Percentiles rank a stretch among this genome's conserved stretches.
Evolutionary conservation across 2,888 invertebrate species (phyloP).

Genomic region (Parapristionchus giblindavisi): DNA sequence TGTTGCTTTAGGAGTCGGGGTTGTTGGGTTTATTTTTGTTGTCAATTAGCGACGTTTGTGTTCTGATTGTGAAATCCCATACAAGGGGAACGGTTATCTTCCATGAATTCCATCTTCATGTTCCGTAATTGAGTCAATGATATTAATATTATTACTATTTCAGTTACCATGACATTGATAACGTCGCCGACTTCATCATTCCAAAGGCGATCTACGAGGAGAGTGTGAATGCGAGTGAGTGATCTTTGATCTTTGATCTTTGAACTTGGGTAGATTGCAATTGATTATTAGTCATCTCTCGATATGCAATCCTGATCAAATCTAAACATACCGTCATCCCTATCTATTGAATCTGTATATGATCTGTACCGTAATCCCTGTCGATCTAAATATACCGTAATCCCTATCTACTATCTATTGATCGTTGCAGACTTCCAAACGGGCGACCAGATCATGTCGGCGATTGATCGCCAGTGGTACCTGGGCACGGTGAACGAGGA

Average conservation of each 20-base stretch:
- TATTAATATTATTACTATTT: background rate
- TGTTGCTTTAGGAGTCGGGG: background rate
- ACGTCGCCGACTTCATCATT: conserved; percentile 94
- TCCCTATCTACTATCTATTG: background rate
- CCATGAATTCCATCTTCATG: too few relatives aligned
- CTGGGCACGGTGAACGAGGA: conserved; percentile 88
- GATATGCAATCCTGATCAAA: too few relatives aligned
- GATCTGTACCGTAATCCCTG: too few relatives aligned
- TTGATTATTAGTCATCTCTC: too few relatives aligned
- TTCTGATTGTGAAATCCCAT: too few relatives aligned
- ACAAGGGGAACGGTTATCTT: too few relatives aligned
- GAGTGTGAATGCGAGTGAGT: conserved; percentile 80
- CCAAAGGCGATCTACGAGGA: conserved; percentile 87
- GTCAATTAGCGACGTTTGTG: too few relatives aligned
- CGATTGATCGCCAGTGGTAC: conserved; percentile 98
- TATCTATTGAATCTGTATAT: too few relatives aligned
- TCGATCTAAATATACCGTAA: too few relatives aligned
- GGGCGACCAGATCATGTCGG: conserved; percentile 80
- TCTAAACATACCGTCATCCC: too few relatives aligned
- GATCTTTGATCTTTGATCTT: conserved; percentile 69
- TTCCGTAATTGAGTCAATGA: background rate
- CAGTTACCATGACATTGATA: conserved; percentile 90
- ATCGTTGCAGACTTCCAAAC: conserved; percentile 38
- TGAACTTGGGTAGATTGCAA: too few relatives aligned
- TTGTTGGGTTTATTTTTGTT: background rate